Evolutionary conservation across 1,140 invertebrate species (phyloP).

Genomic region (Euwallacea similis): DNA sequence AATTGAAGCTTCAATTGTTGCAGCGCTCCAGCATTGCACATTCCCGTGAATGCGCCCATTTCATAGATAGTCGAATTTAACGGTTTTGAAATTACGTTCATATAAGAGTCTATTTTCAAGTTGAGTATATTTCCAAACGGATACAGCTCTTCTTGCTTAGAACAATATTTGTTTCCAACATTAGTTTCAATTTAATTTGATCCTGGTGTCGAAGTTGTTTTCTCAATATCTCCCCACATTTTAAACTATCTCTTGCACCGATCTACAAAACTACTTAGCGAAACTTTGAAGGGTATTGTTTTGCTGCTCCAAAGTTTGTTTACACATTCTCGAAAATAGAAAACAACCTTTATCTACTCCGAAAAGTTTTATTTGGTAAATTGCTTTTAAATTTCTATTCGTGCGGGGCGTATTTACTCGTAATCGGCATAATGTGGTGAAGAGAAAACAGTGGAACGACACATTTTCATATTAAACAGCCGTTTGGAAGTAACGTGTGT

Average conservation of each 20-base stretch:
- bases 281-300: constrained; percentile 20
- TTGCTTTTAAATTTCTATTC: neutral
- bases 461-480: too few species aligned
- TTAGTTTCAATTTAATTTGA: constrained; percentile 18
- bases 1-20: too few species aligned
- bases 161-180: neutral
- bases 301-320: constrained; percentile 19
- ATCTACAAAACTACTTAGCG: constrained; percentile 15
- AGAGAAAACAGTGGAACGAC: too few species aligned
- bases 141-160: too few species aligned
- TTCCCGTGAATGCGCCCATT: too few species aligned
- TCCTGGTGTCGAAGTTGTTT: neutral
- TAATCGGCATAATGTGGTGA: neutral
- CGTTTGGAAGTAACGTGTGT: too few species aligned
- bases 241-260: neutral
- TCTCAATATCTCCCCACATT: constrained; percentile 2
- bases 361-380: constrained; percentile 13
- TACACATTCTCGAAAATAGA: constrained; percentile 17
- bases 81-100: too few species aligned
- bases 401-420: neutral
- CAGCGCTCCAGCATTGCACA: too few species aligned
- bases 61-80: too few species aligned
- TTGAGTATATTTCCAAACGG: too few species aligned
- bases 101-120: too few species aligned
- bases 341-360: constrained; percentile 17